A percentile compares a stretch with the other conserved stretches of the same genome.
Conservation (phyloP, 2,113 vertebrate species). For the Melanerpes aurifrons region DNA sequence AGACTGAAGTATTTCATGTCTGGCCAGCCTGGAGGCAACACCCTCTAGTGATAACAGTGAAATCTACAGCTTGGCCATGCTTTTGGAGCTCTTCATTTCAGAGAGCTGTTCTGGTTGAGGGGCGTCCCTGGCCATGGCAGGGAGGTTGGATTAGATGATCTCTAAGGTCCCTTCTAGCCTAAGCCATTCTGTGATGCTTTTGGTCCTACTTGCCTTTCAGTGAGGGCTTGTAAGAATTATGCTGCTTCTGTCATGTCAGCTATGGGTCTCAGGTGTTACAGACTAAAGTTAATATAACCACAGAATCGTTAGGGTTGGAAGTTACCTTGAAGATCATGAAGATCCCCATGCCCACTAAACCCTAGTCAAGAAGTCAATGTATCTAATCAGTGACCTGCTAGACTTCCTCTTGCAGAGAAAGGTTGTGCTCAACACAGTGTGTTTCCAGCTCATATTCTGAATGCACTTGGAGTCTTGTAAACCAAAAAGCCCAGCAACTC, state of each 20-base stretch:
- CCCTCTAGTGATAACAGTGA: neutral
- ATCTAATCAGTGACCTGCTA: neutral
- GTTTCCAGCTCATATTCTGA: neutral
- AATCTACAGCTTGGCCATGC: neutral
- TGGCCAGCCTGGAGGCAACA: neutral
- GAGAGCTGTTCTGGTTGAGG: neutral
- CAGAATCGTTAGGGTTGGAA: neutral
- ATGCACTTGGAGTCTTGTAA: neutral
- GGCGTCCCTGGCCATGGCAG: no score
- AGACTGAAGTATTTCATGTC: neutral
- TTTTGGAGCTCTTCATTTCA: neutral
- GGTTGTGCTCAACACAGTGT: neutral
- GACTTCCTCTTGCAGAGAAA: neutral
- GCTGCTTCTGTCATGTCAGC: neutral
- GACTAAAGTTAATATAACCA: neutral
- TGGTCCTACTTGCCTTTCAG: neutral
- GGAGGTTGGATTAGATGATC: no score
- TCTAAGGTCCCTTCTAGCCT: no score
- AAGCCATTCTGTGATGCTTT: neutral
- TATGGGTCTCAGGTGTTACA: neutral
- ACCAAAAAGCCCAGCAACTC: neutral
- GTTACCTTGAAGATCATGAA: no score
- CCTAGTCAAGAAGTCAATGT: neutral
- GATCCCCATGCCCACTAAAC: no score
- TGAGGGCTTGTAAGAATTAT: neutral